Conservation (phyloP, 2,113 vertebrate species). For the Helogale parvula region DNA sequence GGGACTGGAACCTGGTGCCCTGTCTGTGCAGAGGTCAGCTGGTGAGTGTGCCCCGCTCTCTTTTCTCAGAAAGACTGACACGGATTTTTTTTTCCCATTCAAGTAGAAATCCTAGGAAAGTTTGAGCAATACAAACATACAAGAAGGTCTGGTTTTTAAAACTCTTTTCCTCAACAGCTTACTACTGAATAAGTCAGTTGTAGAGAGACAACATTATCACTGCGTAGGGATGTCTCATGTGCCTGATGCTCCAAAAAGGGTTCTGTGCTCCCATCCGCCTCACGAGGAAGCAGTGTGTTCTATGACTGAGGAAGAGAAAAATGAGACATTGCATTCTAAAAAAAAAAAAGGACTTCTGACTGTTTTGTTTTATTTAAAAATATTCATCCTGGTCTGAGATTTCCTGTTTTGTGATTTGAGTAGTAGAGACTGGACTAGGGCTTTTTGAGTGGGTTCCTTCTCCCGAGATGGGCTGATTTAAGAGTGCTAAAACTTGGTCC, state of each 20-base stretch:
- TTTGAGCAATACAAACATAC: not conserved
- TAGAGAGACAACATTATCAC: not conserved
- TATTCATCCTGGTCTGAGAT: not conserved
- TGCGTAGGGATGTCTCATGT: not conserved
- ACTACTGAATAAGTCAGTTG: not conserved
- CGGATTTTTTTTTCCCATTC: not conserved
- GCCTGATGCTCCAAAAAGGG: not conserved
- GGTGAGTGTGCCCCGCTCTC: slow-evolving; percentile 53
- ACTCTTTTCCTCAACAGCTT: not conserved
- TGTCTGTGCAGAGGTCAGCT: slow-evolving; percentile 56
- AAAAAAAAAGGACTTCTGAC: not conserved
- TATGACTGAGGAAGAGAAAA: not conserved
- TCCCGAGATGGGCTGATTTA: not conserved
- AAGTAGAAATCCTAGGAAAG: not conserved
- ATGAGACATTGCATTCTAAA: not conserved
- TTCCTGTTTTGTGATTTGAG: not conserved
- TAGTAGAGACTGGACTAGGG: not conserved
- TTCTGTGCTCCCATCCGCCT: not conserved
- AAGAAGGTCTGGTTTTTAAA: slow-evolving; percentile 4
- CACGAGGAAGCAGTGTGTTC: not conserved
- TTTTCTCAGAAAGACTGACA: not conserved
- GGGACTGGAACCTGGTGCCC: slow-evolving; percentile 70
- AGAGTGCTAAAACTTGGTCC: not conserved
- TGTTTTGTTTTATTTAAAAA: not conserved
- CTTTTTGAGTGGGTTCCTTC: not conserved